Evolutionary conservation across 2,888 invertebrate genomes (phyloP), one percentile per base, ranked within the genome.

Genomic region (Zhengitettix transpicula): DNA sequence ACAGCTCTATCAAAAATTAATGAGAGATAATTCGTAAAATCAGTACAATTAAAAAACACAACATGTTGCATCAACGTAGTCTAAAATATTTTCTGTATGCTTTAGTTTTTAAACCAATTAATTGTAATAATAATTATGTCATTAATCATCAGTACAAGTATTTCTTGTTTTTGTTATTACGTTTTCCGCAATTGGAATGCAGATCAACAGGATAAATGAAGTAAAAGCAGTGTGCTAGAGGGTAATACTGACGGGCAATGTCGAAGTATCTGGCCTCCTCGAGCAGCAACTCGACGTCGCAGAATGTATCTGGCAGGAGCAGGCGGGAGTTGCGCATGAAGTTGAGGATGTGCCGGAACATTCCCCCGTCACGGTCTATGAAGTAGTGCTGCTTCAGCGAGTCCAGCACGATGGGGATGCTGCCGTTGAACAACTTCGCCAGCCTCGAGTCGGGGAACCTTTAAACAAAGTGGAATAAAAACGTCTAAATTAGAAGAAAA

Each of bases 301-400:
- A 79, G 73, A 96, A 97, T 72, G 89, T 85, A 40, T 86, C 85
- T 0, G 96, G 92, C 67, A 97, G 82, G 63, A 92, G 77, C 58
- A 96, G 81, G 68, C 87, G 83, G 62, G 90, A 89, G 73, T 94
- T 91, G 68, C 98, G 82, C 81, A 99, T 84, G 74, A 91, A 99
- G 77, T 97, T 97, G 64, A 99, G 81, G 69, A 99, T 92, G 73
- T 98, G 95, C 28, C 97, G 83, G 77, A 99, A 99, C 88, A 96
- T 92, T 66, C 89, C 90, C 5, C 98, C 97, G 72, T 99, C 98
- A 56, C 98, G 82, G 77, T 99, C 98, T 68, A 99, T 95, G 77
- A 98, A 99, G 75, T 98, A 98, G 73, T 99, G 96, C 71, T 97
- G 97, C 74, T 97, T 97, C 66, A 97, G 75, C 8, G 91, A 92